Percentiles rank a stretch among this genome's conserved stretches.
Evolutionary conservation across 2,888 invertebrate species (phyloP).

Genomic region (Trachelus troglodyta): DNA sequence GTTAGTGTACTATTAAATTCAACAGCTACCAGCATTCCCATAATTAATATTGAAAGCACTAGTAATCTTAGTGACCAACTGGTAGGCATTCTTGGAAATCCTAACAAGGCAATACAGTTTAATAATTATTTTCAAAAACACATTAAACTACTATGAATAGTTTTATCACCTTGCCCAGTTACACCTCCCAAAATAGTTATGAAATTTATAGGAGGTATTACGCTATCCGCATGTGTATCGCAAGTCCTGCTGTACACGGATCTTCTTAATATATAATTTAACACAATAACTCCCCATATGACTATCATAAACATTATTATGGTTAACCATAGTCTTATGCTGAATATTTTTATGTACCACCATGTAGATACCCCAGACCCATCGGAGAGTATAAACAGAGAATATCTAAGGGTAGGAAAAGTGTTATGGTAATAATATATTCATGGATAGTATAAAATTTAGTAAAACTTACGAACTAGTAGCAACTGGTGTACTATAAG

Average conservation of each 20-base stretch:
- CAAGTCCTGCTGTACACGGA: slow-evolving; percentile 20
- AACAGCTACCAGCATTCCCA: slow-evolving; percentile 47
- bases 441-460: neutral
- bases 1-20: slow-evolving; percentile 58
- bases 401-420: slow-evolving; percentile 34
- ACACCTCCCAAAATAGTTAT: slow-evolving; percentile 44
- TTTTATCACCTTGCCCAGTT: slow-evolving; percentile 46
- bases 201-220: slow-evolving; percentile 39
- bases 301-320: slow-evolving; percentile 33
- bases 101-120: slow-evolving; percentile 24
- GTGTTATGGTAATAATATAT: neutral
- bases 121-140: slow-evolving; percentile 2
- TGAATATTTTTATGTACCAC: slow-evolving; percentile 49
- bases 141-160: neutral
- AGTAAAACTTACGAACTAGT: slow-evolving; percentile 30
- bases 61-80: slow-evolving; percentile 47
- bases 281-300: slow-evolving; percentile 29
- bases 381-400: slow-evolving; percentile 44
- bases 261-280: slow-evolving; percentile 37
- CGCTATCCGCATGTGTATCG: slow-evolving; percentile 39
- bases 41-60: slow-evolving; percentile 39
- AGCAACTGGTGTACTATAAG: slow-evolving; percentile 35
- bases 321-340: slow-evolving; percentile 36
- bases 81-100: slow-evolving; percentile 42
- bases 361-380: slow-evolving; percentile 38